These are phyloP conservation scores for Callosobruchus maculatus DNA, from an alignment of 2,888 invertebrate genomes.

Conservation along the genomic window DNA sequence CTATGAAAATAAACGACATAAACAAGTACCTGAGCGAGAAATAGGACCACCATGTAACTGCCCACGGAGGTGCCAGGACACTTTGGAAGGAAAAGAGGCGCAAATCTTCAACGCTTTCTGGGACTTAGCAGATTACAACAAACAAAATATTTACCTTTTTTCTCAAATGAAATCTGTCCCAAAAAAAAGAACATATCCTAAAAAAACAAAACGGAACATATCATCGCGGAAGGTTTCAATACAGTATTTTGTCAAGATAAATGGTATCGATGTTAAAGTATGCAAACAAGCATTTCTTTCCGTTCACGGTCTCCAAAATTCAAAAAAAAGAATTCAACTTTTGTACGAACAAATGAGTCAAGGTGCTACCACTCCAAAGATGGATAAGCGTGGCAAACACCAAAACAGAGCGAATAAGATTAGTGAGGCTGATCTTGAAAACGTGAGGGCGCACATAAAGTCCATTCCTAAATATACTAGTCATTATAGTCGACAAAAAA, in stretches of 20 bases:
- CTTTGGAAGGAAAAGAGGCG: no score
- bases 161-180: no score
- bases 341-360: no score
- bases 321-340: conserved; percentile 6
- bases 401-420: no score
- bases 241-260: conserved; percentile 13
- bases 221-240: conserved; percentile 9
- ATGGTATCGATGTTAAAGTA: conserved; percentile 9
- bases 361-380: no score
- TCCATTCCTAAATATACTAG: conserved; percentile 1
- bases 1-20: not conserved
- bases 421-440: not conserved
- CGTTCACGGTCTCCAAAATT: conserved; percentile 6
- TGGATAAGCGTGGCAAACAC: no score
- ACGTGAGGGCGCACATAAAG: not conserved
- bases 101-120: no score
- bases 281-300: no score
- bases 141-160: no score
- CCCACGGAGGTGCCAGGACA: no score
- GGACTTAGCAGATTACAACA: no score
- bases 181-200: no score
- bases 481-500: conserved; percentile 17
- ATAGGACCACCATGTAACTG: conserved; percentile 9
- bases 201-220: conserved; percentile 13
- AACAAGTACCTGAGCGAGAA: not conserved